Base-by-base conservation (phyloP, 2,113 vertebrate species). In the Etia nguti region DNA sequence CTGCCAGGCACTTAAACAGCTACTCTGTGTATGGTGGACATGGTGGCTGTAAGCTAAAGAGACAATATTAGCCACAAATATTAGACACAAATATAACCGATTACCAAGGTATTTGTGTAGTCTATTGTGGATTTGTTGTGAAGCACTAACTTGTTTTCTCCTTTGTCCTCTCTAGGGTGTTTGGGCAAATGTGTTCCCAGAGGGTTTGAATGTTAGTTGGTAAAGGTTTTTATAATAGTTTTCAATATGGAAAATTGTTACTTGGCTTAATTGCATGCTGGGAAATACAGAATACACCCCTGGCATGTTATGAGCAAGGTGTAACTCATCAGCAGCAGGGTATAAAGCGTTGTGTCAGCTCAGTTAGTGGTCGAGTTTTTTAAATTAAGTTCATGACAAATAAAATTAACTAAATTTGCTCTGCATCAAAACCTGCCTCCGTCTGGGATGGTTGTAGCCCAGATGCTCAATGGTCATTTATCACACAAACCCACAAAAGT, bases 341-440 rank as follows among this genome's bases (percentile, higher is more conserved):
- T 60, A 60, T 18, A 60, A 60, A 60, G 10, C 15, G 29, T 22
- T 13, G 55, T 29, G 24, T 29, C 2, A 0, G 18, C 60, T n/a
- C 60, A n/a, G 18, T 65, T 65, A 38, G 60, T 12, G 31, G 34
- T 0, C 6, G 2, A 31, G 18, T 36, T 18, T 15, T 31, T 26
- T 60, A 31, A 60, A 6, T 60, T 60, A 60, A 31, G 2, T 60
- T 18, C 57, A 60, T 10, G 57, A 60, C 15, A 60, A 60, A 34
- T 60, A 34, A 18, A 31, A 34, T 31, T 60, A 60, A 16, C 8
- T 31, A 34, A 31, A 34, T 60, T 60, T 60, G 57, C 15, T 31
- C 1, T 18, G 15, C 26, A 18, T 60, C 29, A 18, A 60, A 31
- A 31, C 57, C 26, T 60, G 8, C 0, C 29, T 60, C 26, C 0